Evolutionary conservation across 2,888 invertebrate species (phyloP).

Genomic region (Melanargia galathea): DNA sequence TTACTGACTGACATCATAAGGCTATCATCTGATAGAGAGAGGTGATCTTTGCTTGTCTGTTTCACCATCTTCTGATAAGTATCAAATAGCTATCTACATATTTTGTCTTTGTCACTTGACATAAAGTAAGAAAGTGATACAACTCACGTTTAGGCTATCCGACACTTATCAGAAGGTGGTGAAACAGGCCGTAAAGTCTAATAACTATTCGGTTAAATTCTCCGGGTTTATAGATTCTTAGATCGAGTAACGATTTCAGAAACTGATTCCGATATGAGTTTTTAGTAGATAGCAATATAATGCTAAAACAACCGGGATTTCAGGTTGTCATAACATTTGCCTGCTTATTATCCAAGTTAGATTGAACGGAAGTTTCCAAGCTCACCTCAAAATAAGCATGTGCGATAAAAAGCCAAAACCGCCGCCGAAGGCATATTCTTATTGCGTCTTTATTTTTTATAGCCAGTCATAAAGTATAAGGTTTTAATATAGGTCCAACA

Average conservation of each 20-base stretch:
- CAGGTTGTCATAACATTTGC: slow-evolving; percentile 15
- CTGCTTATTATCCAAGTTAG: slow-evolving; percentile 52
- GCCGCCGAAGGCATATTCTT: slow-evolving; percentile 28
- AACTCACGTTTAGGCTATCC: no score
- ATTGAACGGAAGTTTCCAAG: slow-evolving; percentile 53
- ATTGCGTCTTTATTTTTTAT: slow-evolving; percentile 36
- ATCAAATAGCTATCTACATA: no score
- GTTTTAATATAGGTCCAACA: slow-evolving; percentile 22
- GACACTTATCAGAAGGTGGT: no score
- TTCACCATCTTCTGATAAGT: no score
- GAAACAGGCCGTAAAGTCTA: no score
- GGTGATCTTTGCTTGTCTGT: no score
- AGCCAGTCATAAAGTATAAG: slow-evolving; percentile 30
- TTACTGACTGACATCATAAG: not conserved
- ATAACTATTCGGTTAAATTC: no score
- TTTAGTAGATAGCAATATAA: no score
- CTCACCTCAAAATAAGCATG: slow-evolving; percentile 32
- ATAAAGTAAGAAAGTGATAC: no score
- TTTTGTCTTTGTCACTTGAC: no score
- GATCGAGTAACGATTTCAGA: not conserved
- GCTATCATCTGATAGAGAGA: no score
- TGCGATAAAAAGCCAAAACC: slow-evolving; percentile 31
- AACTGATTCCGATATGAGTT: not conserved
- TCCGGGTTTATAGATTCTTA: no score
- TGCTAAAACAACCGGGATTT: slow-evolving; percentile 30